A percentile compares a stretch with the other conserved stretches of the same genome.
Conservation (phyloP, 1,140 invertebrate genomes). For the Drosophila fuyamai region DNA sequence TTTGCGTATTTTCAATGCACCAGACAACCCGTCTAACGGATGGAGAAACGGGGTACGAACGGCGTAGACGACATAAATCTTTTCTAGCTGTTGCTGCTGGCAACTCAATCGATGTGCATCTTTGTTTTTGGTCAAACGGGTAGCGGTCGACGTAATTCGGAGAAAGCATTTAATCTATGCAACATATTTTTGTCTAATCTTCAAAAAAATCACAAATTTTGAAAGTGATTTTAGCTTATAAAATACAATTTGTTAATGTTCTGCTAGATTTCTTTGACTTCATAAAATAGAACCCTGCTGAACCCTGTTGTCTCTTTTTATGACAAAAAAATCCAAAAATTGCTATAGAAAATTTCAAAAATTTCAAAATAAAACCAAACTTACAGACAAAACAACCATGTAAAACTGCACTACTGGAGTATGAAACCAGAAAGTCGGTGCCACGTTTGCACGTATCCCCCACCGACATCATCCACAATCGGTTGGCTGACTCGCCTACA, state of each 20-base stretch:
- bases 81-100: constrained; percentile 34
- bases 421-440: too few species aligned
- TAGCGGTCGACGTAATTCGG: not conserved
- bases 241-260: too few species aligned
- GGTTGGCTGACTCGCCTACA: constrained; percentile 42
- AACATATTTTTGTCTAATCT: not conserved
- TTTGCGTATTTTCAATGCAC: constrained; percentile 41
- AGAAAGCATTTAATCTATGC: not conserved
- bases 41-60: constrained; percentile 18
- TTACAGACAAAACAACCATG: too few species aligned
- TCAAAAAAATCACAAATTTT: too few species aligned
- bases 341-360: too few species aligned
- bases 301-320: too few species aligned
- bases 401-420: too few species aligned
- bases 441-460: too few species aligned
- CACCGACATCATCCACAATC: constrained; percentile 24
- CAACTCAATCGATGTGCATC: constrained; percentile 41
- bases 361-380: constrained; percentile 4
- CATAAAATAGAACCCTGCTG: too few species aligned
- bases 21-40: constrained; percentile 43
- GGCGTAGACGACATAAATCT: constrained; percentile 73
- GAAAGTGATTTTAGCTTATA: too few species aligned
- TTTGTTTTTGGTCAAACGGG: constrained; percentile 3
- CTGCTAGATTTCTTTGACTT: too few species aligned
- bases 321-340: too few species aligned